These are phyloP conservation scores for Heptranchias perlo DNA, from an alignment of 2,113 vertebrate species.

Conservation along the genomic window DNA sequence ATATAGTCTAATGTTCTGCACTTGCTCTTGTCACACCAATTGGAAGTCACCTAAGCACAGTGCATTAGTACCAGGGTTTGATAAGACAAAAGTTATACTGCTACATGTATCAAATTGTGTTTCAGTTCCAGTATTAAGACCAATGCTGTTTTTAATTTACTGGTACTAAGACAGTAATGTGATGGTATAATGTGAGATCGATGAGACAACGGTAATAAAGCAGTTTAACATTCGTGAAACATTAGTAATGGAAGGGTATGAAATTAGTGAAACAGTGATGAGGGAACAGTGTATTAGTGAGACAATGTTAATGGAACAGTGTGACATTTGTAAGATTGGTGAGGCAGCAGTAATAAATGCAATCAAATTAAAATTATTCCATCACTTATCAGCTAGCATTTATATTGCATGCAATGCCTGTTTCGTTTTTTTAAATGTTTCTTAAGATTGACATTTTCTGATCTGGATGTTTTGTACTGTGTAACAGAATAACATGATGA, in stretches of 20 bases:
- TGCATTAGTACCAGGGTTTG: not conserved
- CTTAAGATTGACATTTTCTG: not conserved
- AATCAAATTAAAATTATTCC: not conserved
- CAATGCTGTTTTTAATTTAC: not conserved
- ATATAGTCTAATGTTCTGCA: not conserved
- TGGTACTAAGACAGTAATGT: not conserved
- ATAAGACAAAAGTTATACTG: not conserved
- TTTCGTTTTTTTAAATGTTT: not conserved
- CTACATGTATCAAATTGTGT: not conserved
- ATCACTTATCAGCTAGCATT: not conserved
- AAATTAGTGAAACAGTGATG: not conserved
- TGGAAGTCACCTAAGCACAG: not conserved
- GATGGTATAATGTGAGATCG: not conserved
- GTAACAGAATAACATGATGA: not conserved
- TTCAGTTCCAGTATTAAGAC: not conserved
- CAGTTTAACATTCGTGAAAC: not conserved
- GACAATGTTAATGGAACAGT: not conserved
- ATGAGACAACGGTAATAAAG: not conserved
- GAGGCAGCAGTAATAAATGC: not conserved
- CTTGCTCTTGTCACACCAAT: not conserved
- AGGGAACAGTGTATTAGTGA: not conserved
- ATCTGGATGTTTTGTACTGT: not conserved
- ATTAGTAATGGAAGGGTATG: not conserved
- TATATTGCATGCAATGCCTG: not conserved
- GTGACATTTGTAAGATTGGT: not conserved